Evolutionary conservation across 2,888 invertebrate genomes (phyloP).

Genomic region (Anaspis maculata): DNA sequence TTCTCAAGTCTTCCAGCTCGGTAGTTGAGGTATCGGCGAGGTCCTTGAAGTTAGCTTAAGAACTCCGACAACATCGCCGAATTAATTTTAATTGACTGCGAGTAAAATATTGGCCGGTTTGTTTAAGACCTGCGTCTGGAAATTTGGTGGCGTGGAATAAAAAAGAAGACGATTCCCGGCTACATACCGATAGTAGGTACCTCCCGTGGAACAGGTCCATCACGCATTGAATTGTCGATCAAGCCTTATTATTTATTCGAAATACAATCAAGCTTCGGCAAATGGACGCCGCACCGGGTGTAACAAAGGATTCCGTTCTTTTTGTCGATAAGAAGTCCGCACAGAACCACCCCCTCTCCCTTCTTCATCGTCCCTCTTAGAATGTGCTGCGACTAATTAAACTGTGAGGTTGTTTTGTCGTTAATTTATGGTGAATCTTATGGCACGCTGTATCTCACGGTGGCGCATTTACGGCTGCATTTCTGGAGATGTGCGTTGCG

Average conservation of each 20-base stretch:
- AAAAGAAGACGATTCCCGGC: conserved; percentile 25
- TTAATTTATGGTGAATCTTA: conserved; percentile 12
- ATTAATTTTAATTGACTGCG: conserved; percentile 29
- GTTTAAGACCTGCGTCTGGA: conserved; percentile 22
- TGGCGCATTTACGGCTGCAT: no score
- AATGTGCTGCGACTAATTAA: conserved; percentile 12
- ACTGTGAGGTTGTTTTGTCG: conserved; percentile 7
- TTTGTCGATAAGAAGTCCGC: no score
- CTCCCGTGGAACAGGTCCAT: conserved; percentile 31
- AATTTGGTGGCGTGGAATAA: conserved; percentile 29
- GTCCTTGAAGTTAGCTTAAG: conserved; percentile 6
- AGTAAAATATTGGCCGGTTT: conserved; percentile 27
- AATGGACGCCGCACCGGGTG: conserved; percentile 10
- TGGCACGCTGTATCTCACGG: no score
- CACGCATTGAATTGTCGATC: conserved; percentile 37
- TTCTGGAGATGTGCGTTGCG: conserved; percentile 7
- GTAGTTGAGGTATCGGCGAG: no score
- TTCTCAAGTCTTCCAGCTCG: no score
- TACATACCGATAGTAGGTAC: conserved; percentile 24
- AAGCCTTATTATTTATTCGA: conserved; percentile 33
- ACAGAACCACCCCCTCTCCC: no score
- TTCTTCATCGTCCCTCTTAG: no score
- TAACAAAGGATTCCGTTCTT: neutral
- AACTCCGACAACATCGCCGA: conserved; percentile 9
- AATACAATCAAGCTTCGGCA: conserved; percentile 36